These are phyloP conservation scores for Crotalus viridis DNA, from an alignment of 2,113 vertebrate genomes.

Conservation along the genomic window DNA sequence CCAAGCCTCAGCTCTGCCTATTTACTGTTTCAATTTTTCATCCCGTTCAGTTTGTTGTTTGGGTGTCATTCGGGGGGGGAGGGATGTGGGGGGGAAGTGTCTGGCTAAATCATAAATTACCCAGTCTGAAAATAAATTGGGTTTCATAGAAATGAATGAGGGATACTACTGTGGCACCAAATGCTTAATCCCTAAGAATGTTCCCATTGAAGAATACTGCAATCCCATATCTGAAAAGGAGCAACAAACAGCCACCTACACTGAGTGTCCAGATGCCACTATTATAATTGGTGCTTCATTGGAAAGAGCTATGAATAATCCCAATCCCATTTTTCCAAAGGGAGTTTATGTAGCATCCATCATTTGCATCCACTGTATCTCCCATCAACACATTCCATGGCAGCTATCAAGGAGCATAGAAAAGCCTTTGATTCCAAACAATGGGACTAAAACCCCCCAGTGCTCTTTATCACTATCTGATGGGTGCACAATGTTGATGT, in stretches of 20 bases:
- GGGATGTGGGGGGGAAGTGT: not conserved
- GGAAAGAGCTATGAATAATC: not conserved
- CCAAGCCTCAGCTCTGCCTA: conserved; percentile 28
- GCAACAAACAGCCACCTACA: not conserved
- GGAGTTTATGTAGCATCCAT: not conserved
- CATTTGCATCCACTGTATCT: not conserved
- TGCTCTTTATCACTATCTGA: not conserved
- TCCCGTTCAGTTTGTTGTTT: conserved; percentile 27
- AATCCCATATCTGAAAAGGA: not conserved
- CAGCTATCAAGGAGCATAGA: not conserved
- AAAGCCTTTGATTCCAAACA: not conserved
- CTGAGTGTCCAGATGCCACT: not conserved
- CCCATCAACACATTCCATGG: not conserved
- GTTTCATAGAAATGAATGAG: conserved; percentile 15
- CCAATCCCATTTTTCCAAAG: not conserved
- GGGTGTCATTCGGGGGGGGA: not conserved
- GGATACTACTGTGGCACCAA: conserved; percentile 15
- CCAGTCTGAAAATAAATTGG: conserved; percentile 29
- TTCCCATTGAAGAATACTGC: not conserved
- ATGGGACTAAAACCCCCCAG: not conserved
- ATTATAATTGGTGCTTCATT: not conserved
- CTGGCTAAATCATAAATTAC: conserved; percentile 44
- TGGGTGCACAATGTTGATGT: not conserved
- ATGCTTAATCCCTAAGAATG: not conserved
- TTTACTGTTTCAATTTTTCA: conserved; percentile 41